A percentile compares a stretch with the other conserved stretches of the same genome.
phyloP scores from a whole-genome alignment of 1,140 invertebrate species.

The Listronotus bonariensis region DNA sequence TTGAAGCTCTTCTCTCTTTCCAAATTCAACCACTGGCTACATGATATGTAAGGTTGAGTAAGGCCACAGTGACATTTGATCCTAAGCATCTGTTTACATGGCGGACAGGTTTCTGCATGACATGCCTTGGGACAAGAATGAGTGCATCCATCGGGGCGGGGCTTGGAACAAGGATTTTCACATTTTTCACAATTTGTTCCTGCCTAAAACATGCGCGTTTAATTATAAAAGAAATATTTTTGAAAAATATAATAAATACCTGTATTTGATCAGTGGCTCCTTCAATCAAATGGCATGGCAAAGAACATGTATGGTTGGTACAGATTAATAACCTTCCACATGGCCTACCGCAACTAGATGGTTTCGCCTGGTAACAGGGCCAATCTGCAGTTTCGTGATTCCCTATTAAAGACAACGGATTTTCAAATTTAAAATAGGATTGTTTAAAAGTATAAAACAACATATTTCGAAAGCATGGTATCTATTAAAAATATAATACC shows the following conservation, averaged over 20 bases:
- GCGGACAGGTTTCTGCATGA: conserved; percentile 71
- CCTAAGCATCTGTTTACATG: conserved; percentile 74
- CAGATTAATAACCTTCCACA: conserved; percentile 75
- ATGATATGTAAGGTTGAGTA: conserved; percentile 73
- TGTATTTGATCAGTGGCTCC: conserved; percentile 55
- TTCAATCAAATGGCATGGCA: conserved; percentile 73
- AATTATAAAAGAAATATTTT: too few relatives aligned
- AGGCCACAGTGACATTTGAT: conserved; percentile 80
- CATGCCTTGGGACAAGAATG: conserved; percentile 79
- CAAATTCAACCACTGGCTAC: conserved; percentile 66
- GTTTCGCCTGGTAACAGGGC: conserved; percentile 74
- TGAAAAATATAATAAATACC: conserved; percentile 43
- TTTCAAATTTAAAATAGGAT: too few relatives aligned
- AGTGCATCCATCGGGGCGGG: conserved; percentile 74
- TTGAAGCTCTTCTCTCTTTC: conserved; percentile 61
- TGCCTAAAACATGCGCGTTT: conserved; percentile 34
- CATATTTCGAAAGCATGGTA: too few relatives aligned
- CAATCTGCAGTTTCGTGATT: conserved; percentile 77
- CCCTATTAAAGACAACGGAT: conserved; percentile 58
- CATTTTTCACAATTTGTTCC: conserved; percentile 72
- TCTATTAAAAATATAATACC: too few relatives aligned
- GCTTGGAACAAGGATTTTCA: conserved; percentile 68
- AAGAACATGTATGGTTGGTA: conserved; percentile 77
- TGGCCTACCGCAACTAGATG: conserved; percentile 72
- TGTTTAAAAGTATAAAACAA: too few relatives aligned